Base-by-base conservation (phyloP, 2,888 invertebrate species). In the Coenonympha glycerion region DNA sequence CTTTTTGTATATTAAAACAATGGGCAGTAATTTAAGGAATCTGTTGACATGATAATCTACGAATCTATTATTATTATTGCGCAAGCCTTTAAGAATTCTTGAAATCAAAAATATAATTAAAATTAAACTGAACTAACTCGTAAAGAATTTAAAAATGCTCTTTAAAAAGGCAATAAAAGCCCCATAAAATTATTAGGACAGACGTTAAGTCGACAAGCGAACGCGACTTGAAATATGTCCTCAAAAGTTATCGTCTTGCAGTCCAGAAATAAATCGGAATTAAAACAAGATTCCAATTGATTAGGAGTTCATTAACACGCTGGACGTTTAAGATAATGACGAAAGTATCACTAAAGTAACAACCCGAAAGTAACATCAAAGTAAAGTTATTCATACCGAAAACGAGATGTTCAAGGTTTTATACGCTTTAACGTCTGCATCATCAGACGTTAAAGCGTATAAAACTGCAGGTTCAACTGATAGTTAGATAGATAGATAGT, bases 141-240 rank as follows among this genome's bases (percentile, higher is more conserved):
- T 30, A 13, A 30, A 5, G 13, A 13, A 9, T 30, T 13, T 16
- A 36, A 30, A 51, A 26, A 31, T 39, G 24, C 36, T 28, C 24
- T 33, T 40, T 42, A 30, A 42, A 47, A 37, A 45, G 26, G 44
- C 22, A 26, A 28, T 37, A 40, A 44, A 30, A 49, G 40, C 8
- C 18, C 18, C 49, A 50, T 39, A 49, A 47, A 55, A 49, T 47
- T 21, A 49, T 52, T 37, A 33, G 19, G 21, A 22, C n/a, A 36
- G 24, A 36, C 36, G 19, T 28, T 52, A 51, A 55, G 49, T 49
- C 53, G 49, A 53, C 51, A 53, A 40, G 47, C 30, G 34, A 40
- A 39, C 24, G 18, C 13, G 37, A 26, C 26, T 21, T 41, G 22
- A 30, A 47, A 37, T 42, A 31, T 47, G 31, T 33, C 19, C n/a